A percentile compares a stretch with the other conserved stretches of the same genome.
These are phyloP conservation scores for Ochlodes sylvanus DNA, from an alignment of 2,888 invertebrate species.

Conservation along the genomic window DNA sequence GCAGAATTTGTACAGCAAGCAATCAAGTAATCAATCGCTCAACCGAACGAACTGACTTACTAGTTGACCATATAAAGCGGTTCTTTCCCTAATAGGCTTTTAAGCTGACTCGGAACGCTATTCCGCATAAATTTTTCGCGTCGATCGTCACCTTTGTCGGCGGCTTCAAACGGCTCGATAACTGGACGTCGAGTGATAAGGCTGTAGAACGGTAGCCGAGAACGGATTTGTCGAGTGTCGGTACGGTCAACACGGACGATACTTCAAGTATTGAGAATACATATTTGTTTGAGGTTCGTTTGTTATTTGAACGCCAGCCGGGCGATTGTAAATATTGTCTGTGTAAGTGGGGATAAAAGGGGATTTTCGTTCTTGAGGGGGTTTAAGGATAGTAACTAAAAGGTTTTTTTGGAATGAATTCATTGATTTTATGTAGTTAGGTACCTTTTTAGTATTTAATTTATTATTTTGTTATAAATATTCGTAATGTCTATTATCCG, in stretches of 20 bases:
- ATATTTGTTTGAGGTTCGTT: constrained; percentile 53
- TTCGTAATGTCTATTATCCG: too few species aligned
- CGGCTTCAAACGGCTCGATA: constrained; percentile 72
- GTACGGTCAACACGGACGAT: constrained; percentile 74
- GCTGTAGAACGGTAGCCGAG: constrained; percentile 72
- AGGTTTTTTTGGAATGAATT: constrained; percentile 1
- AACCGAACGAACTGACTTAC: background rate
- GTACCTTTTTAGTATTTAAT: too few species aligned
- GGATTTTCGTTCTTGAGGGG: constrained; percentile 30
- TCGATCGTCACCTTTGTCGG: constrained; percentile 80
- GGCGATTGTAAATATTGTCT: constrained; percentile 52
- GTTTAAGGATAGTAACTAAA: constrained; percentile 15
- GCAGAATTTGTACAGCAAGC: too few species aligned
- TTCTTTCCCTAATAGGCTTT: constrained; percentile 48
- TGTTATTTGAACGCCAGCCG: constrained; percentile 49
- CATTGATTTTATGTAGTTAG: too few species aligned
- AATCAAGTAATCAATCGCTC: too few species aligned
- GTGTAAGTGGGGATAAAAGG: constrained; percentile 40
- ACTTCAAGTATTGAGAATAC: constrained; percentile 54
- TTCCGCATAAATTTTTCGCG: constrained; percentile 66
- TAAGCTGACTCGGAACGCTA: constrained; percentile 45
- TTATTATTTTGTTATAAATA: too few species aligned
- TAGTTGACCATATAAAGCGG: constrained; percentile 21
- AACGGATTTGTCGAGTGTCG: constrained; percentile 69
- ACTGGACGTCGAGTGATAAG: constrained; percentile 71